These are phyloP conservation scores for Campylorhamphus procurvoides DNA, from an alignment of 2,113 vertebrate species.

Conservation along the genomic window DNA sequence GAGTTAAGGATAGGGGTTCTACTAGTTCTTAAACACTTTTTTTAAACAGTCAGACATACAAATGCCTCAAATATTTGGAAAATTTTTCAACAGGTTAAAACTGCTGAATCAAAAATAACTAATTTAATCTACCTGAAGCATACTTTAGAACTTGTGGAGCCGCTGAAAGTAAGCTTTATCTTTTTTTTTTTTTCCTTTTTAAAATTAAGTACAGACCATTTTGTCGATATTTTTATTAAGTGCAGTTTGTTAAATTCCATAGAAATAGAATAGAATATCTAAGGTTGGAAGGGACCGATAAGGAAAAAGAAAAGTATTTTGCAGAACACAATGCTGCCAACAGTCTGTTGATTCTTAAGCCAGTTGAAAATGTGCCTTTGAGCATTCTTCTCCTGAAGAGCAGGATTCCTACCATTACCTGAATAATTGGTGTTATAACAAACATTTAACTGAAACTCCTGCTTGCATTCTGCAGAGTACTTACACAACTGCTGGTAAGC, in stretches of 20 bases:
- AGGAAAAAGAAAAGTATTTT: neutral
- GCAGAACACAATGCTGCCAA: neutral
- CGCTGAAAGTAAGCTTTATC: constrained; percentile 82
- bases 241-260: neutral
- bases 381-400: neutral
- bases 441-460: neutral
- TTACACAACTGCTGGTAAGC: neutral
- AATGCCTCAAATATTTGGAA: neutral
- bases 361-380: fast-evolving
- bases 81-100: constrained; percentile 82
- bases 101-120: constrained; percentile 93
- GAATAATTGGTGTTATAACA: neutral
- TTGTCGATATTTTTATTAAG: neutral
- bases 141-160: constrained; percentile 89
- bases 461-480: neutral
- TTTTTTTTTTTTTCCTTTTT: neutral
- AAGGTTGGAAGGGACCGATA: neutral
- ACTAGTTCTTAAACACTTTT: neutral
- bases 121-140: constrained; percentile 95
- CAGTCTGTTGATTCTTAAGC: neutral
- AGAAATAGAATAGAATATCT: neutral
- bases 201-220: neutral
- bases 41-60: neutral
- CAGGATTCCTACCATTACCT: neutral
- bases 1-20: neutral